Conservation (phyloP, 2,888 invertebrate species). For the Drosophila setosimentum region DNA sequence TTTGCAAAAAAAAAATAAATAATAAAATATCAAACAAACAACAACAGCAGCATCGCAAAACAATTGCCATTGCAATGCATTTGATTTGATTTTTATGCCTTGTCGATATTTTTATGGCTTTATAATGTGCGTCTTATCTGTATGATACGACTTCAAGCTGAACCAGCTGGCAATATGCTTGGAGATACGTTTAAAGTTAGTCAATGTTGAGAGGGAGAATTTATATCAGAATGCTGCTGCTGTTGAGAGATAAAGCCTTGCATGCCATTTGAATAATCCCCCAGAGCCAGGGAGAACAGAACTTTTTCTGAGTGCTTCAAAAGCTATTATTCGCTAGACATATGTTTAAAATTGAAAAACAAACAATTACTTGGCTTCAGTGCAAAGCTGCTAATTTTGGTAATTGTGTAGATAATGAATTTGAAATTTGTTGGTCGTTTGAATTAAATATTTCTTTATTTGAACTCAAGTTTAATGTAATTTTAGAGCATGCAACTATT, state of each 20-base stretch:
- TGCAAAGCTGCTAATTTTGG: background rate
- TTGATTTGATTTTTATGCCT: constrained; percentile 64
- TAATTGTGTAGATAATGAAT: background rate
- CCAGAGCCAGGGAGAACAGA: background rate
- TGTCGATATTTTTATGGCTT: constrained; percentile 62
- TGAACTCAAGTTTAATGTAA: background rate
- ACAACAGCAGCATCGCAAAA: constrained; percentile 21
- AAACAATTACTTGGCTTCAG: background rate
- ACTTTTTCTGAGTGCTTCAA: background rate
- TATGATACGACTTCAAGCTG: constrained; percentile 4
- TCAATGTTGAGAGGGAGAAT: background rate
- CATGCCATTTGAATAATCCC: background rate
- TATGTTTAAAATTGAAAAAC: background rate
- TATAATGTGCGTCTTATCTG: constrained; percentile 52
- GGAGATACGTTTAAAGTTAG: constrained; percentile 5
- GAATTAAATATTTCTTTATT: background rate
- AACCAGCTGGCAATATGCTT: constrained; percentile 25
- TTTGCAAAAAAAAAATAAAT: background rate
- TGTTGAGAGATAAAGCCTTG: background rate
- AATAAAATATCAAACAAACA: constrained; percentile 1
- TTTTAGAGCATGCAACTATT: background rate
- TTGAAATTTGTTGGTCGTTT: background rate
- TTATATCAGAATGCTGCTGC: constrained; percentile 5
- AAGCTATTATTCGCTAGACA: background rate
- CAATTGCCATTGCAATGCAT: constrained; percentile 70